These are phyloP conservation scores for Potorous gilbertii DNA, from an alignment of 2,797 vertebrate species.

Conservation along the genomic window DNA sequence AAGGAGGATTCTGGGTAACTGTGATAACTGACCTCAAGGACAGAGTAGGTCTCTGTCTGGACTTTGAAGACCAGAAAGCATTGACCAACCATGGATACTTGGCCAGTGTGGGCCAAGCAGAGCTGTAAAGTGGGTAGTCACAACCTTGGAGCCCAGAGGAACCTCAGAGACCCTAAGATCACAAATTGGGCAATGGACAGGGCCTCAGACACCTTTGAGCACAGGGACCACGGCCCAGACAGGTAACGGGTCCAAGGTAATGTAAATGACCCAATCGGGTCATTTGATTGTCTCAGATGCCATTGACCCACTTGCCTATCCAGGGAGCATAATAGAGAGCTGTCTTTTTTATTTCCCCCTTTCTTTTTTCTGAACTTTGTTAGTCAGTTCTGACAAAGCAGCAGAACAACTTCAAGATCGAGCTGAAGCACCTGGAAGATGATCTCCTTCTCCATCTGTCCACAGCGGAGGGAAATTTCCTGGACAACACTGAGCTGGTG, in stretches of 20 bases:
- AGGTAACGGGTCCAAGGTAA: not conserved
- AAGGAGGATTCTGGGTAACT: too few relatives aligned
- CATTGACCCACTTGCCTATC: not conserved
- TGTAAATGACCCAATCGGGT: accelerated
- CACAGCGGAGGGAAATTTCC: constrained; percentile 86
- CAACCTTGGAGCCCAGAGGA: too few relatives aligned
- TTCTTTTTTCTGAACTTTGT: not conserved
- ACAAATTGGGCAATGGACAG: too few relatives aligned
- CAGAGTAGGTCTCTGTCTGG: too few relatives aligned
- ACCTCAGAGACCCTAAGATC: too few relatives aligned
- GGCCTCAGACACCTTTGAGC: not conserved
- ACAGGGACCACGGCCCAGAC: accelerated
- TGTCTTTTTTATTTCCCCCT: accelerated
- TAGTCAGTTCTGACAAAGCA: constrained; percentile 88
- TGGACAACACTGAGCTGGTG: constrained; percentile 87
- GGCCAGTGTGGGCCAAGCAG: not conserved
- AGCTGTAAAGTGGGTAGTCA: not conserved
- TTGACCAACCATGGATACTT: not conserved
- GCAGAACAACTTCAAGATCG: constrained; percentile 90
- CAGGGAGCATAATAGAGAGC: not conserved
- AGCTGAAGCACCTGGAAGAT: constrained; percentile 88
- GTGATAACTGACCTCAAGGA: too few relatives aligned
- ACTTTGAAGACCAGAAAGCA: not conserved
- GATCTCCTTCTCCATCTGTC: constrained; percentile 89
- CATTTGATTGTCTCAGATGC: not conserved